phyloP scores from a whole-genome alignment of 2,113 vertebrate species.

The Barbus barbus region DNA sequence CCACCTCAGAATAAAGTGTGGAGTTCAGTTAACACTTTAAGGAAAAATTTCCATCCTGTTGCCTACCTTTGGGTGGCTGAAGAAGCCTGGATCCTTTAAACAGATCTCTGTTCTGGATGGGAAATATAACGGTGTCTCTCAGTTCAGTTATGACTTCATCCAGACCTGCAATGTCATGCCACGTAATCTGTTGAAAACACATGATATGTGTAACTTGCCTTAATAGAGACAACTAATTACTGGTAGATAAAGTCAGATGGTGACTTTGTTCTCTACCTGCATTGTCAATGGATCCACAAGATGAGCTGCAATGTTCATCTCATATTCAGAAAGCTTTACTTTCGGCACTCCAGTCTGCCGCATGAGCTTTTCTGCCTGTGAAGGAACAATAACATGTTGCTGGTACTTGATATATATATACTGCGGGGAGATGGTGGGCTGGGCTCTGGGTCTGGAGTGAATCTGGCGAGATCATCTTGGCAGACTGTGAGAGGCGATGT shows the following conservation, averaged over 20 bases:
- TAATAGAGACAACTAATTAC: neutral
- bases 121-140: constrained; percentile 95
- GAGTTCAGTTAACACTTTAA: neutral
- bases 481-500: too few species aligned
- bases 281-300: constrained; percentile 94
- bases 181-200: constrained; percentile 81
- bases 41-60: neutral
- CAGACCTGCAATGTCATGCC: constrained; percentile 93
- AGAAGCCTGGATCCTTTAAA: constrained; percentile 92
- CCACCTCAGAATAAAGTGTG: neutral
- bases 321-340: constrained; percentile 94
- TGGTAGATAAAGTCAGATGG: neutral
- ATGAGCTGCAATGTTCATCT: constrained; percentile 63
- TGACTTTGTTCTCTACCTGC: constrained; percentile 77
- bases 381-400: neutral
- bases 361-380: constrained; percentile 95
- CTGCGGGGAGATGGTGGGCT: too few species aligned
- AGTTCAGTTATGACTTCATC: constrained; percentile 96
- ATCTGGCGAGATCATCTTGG: too few species aligned
- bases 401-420: too few species aligned
- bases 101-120: constrained; percentile 92
- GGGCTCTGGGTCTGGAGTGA: too few species aligned
- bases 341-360: constrained; percentile 96
- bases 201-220: neutral
- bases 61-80: constrained; percentile 93